Evolutionary conservation across 2,888 invertebrate genomes (phyloP), one percentile per base, ranked within the genome.

Genomic region (Phyllotreta cruciferae): DNA sequence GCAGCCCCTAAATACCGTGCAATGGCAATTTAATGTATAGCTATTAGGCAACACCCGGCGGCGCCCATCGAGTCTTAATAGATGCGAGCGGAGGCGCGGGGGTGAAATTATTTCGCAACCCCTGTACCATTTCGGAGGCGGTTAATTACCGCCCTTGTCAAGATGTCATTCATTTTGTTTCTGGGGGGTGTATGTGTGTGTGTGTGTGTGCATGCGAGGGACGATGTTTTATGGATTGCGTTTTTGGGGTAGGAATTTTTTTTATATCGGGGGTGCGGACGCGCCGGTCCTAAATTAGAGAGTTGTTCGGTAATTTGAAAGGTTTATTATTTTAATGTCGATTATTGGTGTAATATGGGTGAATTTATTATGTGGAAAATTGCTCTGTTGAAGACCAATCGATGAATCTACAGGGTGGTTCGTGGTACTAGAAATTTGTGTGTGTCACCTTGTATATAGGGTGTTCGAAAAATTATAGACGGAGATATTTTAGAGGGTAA

Each of bases 21-120:
- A 70, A 72, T 72, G 70, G 72, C 67, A 70, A 66, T 73, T 72
- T 72, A 73, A 73, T 73, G 68, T 71, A 64, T 45, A 38, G 67
- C 71, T 67, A 73, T 73, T 72, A 71, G 66, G 63, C 49, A 66
- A 68, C 67, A 66, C 63, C 67, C 68, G 60, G 64, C 11, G 60
- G 61, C 66, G 56, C 67, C 45, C 60, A 61, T 61, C 62, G 60
- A 57, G 66, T 66, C 70, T 72, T 72, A 71, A 69, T 69, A 64
- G 56, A 70, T 72, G 70, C 67, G 70, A 68, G 60, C 60, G 62
- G 56, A 65, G 62, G 45, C 13, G 52, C 54, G 45, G 58, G 63
- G 58, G 55, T 24, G 61, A 65, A 65, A 65, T 67, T 64, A 64
- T 64, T 68, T 66, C 49, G 42, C 60, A 44, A 58, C 65, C 56